phyloP scores from a whole-genome alignment of 2,888 invertebrate species.

The Drosophila anomelani region DNA sequence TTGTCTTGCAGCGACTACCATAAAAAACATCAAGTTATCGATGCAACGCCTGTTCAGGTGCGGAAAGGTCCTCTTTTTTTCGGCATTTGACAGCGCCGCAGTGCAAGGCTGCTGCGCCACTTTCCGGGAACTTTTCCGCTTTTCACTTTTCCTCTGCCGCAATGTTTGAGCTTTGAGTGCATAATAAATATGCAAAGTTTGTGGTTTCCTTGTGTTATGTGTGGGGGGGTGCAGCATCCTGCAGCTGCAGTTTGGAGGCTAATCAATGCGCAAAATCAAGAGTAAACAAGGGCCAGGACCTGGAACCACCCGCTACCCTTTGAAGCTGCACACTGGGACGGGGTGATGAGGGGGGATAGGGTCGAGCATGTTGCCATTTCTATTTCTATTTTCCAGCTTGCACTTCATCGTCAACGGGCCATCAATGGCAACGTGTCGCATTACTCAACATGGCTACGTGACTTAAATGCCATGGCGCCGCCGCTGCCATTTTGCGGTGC shows the following conservation, averaged over 20 bases:
- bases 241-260: constrained; percentile 17
- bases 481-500: constrained; percentile 61
- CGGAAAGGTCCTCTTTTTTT: not conserved
- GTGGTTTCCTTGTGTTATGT: constrained; percentile 28
- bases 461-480: constrained; percentile 71
- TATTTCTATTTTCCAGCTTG: constrained; percentile 70
- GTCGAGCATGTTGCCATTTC: constrained; percentile 42
- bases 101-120: constrained; percentile 30
- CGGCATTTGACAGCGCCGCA: constrained; percentile 16
- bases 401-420: constrained; percentile 80
- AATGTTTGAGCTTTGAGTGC: constrained; percentile 60
- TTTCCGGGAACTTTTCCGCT: constrained; percentile 13
- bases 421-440: constrained; percentile 80
- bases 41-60: constrained; percentile 43
- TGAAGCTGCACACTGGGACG: no score
- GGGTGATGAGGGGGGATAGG: not conserved
- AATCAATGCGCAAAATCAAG: constrained; percentile 74
- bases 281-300: constrained; percentile 48
- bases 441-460: constrained; percentile 80
- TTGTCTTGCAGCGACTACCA: not conserved
- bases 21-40: constrained; percentile 63
- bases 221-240: not conserved
- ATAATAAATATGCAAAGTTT: constrained; percentile 77
- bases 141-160: constrained; percentile 56
- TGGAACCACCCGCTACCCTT: no score